Evolutionary conservation across 2,113 vertebrate genomes (phyloP), one percentile per base, ranked within the genome.

Genomic region (Plotosus lineatus): DNA sequence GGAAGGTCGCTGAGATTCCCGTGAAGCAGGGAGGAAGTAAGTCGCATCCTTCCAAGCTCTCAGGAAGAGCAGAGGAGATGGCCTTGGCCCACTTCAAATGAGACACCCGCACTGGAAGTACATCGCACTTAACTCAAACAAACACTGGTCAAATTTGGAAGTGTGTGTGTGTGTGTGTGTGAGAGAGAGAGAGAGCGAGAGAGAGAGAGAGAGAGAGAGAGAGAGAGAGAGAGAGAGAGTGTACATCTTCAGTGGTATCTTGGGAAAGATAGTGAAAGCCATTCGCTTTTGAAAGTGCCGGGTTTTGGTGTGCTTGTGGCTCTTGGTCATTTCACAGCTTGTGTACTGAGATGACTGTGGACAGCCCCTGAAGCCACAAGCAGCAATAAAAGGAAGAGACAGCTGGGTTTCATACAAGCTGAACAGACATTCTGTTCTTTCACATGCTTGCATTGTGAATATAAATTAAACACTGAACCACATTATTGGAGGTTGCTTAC

Each of bases 1-100:
- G 82, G 84, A 78, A 84, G 66, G 55, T 76, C 80, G 83, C 53
- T 61, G 48, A 61, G 74, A 78, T 84, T 84, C 75, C 80, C 78
- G 76, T 77, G 46, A 31, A 31, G 73, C 5, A 19, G 78, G 75
- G 40, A 66, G 75, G 81, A 83, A 68, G 46, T 58, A 58, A 10
- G 11, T 50, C 55, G 78, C 75, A 75, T 78, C 82, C 75, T 75
- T 78, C 28, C 53, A 61, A 73, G 78, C 58, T 55, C 66, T 82
- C 48, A 77, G 85, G 77, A 86, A 82, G 51, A 68, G 19, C 17
- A 79, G 76, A 36, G 51, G 72, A 71, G 73, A 77, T 56, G 50
- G 36, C 48, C 79, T 38, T 38, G 38, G 75, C 50, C 80, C 42
- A 79, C 31, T 75, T 86, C 77, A 77, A 75, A 81, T 26, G 26